phyloP scores from a whole-genome alignment of 2,113 vertebrate species.

The Rhinoptilus africanus region DNA sequence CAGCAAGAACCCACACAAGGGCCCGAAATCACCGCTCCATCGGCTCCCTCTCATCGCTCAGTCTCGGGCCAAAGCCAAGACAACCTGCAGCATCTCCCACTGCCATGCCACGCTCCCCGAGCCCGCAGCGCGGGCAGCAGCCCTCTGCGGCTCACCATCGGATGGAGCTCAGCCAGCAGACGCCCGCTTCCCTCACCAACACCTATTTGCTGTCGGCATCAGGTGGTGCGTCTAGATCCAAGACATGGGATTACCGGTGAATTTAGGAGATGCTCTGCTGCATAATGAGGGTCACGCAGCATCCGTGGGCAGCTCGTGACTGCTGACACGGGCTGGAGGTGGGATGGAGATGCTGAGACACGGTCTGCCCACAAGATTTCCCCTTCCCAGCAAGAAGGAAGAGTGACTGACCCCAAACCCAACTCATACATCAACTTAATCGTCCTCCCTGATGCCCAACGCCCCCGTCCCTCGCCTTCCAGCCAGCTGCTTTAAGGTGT shows the following conservation, averaged over 20 bases:
- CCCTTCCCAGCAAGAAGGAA: background rate
- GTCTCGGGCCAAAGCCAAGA: background rate
- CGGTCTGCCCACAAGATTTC: background rate
- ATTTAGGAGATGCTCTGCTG: background rate
- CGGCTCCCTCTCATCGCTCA: background rate
- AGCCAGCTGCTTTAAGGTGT: slow-evolving; percentile 2
- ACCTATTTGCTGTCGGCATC: background rate
- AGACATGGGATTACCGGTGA: background rate
- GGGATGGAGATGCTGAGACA: background rate
- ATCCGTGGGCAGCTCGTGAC: rapidly evolving
- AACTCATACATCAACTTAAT: background rate
- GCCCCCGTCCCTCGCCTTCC: background rate
- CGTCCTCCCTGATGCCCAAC: background rate
- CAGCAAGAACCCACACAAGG: background rate
- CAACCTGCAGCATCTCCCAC: background rate
- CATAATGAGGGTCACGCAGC: rapidly evolving
- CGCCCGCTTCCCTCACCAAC: background rate
- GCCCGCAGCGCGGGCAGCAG: rapidly evolving
- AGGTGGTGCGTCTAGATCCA: rapidly evolving
- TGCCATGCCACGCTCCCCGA: rapidly evolving
- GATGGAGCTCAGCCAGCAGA: background rate
- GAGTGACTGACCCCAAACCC: slow-evolving; percentile 10
- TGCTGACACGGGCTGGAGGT: background rate
- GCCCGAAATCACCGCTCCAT: rapidly evolving
- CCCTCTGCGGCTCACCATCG: rapidly evolving